Percentiles rank a stretch among this genome's conserved stretches.
These are phyloP conservation scores for Tokudaia muenninki DNA, from an alignment of 2,797 vertebrate genomes.

Conservation along the genomic window DNA sequence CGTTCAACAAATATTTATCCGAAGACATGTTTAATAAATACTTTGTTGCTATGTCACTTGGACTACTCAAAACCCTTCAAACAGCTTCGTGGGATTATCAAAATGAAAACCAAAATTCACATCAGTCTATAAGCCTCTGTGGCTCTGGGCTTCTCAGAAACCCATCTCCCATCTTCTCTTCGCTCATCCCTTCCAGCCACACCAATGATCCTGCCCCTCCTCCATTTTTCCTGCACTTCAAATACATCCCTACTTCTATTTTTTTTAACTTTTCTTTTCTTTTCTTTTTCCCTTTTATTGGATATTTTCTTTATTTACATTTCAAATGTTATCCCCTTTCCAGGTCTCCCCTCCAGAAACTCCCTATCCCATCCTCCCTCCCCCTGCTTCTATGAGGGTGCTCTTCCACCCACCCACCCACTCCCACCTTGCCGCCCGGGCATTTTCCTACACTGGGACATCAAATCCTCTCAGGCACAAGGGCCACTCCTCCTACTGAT, in stretches of 20 bases:
- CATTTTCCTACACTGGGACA: too few relatives aligned
- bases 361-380: too few relatives aligned
- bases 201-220: neutral
- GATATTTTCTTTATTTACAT: too few relatives aligned
- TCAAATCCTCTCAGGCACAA: too few relatives aligned
- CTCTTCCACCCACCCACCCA: too few relatives aligned
- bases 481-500: too few relatives aligned
- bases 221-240: neutral
- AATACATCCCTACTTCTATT: neutral
- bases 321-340: too few relatives aligned
- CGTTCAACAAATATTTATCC: conserved; percentile 76
- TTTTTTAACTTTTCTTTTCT: neutral
- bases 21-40: conserved; percentile 64
- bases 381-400: too few relatives aligned
- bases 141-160: neutral
- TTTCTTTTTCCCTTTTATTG: too few relatives aligned
- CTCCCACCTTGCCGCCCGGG: too few relatives aligned
- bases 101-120: neutral
- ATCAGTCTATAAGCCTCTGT: too few relatives aligned
- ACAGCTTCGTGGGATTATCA: neutral
- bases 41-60: conserved; percentile 18
- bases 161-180: neutral
- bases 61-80: neutral
- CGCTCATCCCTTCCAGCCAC: neutral
- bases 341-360: too few relatives aligned